Evolutionary conservation across 2,888 invertebrate species (phyloP), one percentile per base, ranked within the genome.

Genomic region (Marronus borbonicus): DNA sequence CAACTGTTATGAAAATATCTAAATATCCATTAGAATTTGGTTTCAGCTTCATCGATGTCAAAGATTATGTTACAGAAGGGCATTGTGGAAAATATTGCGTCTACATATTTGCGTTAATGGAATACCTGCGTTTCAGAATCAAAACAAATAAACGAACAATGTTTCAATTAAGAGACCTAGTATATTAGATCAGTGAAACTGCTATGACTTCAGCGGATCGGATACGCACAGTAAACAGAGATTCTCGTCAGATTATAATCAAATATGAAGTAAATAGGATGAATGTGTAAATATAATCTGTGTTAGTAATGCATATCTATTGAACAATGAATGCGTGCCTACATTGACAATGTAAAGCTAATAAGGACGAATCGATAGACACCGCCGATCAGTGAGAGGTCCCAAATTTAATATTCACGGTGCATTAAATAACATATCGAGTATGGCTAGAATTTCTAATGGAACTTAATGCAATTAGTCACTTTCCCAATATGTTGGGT

Each of bases 341-440:
- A 50, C 50, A 68, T 68, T 68, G 10, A 68, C 44, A 68, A 68
- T 68, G 68, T 28, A 50, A 36, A 24, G 49, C 24, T 10, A 68
- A 20, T 24, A 49, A 68, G 49, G 50, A 24, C 68, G 44, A 68
- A 68, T 68, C 68, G 68, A 68, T 68, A 68, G 49, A 28, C 68
- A 68, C n/a, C 50, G 24, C 50, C 68, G 36, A 49, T 68, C 49
- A 24, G 50, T 50, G 50, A 68, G 68, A 72, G 58, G 58, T 72
- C n/a, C 58, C 36, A 72, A 76, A 76, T 66, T 76, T 76, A 76
- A 76, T 65, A 76, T 76, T 76, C 76, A 76, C 14, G 52, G 20
- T 76, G 76, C 76, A 66, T 76, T 76, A 76, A 76, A 76, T 76
- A 76, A 76, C 76, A 76, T 76, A 76, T 76, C 76, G 76, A 65